These are phyloP conservation scores for Nephrocerus scutellatus DNA, from an alignment of 2,888 invertebrate genomes.

Conservation along the genomic window DNA sequence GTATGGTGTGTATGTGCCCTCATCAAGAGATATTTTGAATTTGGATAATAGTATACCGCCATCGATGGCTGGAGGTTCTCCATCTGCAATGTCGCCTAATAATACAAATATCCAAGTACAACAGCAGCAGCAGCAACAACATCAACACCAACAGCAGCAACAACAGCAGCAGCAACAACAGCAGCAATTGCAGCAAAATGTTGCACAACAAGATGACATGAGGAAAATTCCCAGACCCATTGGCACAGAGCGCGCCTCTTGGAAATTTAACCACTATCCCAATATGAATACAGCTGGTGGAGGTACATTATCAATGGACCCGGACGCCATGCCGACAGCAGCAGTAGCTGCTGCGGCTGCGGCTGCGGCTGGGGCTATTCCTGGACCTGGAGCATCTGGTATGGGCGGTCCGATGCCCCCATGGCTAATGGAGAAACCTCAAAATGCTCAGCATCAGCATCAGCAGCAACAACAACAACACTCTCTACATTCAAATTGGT, in stretches of 20 bases:
- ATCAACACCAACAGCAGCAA: constrained; percentile 12
- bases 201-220: constrained; percentile 39
- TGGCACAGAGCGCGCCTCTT: constrained; percentile 65
- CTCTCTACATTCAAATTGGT: constrained; percentile 34
- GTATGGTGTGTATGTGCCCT: constrained; percentile 30
- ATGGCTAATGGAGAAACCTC: constrained; percentile 34
- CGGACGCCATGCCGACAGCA: constrained; percentile 1
- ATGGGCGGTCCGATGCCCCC: constrained; percentile 28
- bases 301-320: constrained; percentile 25
- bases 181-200: constrained; percentile 22
- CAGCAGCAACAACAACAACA: constrained; percentile 31
- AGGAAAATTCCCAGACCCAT: constrained; percentile 61
- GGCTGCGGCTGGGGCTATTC: constrained; percentile 19
- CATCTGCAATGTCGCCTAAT: constrained; percentile 47
- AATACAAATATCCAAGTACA: constrained; percentile 30
- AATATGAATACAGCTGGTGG: constrained; percentile 28
- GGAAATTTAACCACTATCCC: constrained; percentile 44
- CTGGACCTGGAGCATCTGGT: constrained; percentile 3
- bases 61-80: constrained; percentile 36
- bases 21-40: constrained; percentile 40
- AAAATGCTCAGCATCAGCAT: constrained; percentile 22
- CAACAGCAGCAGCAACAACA: constrained; percentile 16
- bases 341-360: constrained; percentile 12
- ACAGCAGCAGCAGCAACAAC: constrained; percentile 20
- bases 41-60: constrained; percentile 39